Percentiles rank a stretch among this genome's conserved stretches.
Evolutionary conservation across 64 coral and sea anemone species (phyloP).

Genomic region (Trachythela sp.): DNA sequence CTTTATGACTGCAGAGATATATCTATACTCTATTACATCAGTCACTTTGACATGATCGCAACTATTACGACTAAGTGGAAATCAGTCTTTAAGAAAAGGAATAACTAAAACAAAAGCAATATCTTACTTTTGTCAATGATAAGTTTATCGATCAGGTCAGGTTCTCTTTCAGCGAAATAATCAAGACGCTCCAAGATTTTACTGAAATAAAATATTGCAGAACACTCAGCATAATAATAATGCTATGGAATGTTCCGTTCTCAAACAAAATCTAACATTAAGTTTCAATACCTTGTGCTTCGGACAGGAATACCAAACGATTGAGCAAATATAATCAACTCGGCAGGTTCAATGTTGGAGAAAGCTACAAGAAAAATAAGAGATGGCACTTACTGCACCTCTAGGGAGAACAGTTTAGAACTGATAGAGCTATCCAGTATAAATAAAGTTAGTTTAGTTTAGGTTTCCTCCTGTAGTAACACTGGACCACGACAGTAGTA

Average conservation of each 20-base stretch:
- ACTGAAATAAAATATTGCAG: background rate
- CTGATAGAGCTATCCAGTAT: no score
- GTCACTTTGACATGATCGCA: no score
- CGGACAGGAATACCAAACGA: conserved; percentile 93
- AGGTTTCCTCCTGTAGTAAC: no score
- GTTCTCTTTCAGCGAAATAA: background rate
- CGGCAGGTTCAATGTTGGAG: conserved; percentile 64
- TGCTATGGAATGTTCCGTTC: background rate
- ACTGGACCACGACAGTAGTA: no score
- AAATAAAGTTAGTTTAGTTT: no score
- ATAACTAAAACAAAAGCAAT: background rate
- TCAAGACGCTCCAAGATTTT: background rate
- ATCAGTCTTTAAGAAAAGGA: background rate
- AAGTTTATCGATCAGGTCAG: background rate
- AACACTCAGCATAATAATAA: background rate
- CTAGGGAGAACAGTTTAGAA: no score
- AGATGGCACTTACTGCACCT: no score
- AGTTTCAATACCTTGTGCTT: conserved; percentile 86
- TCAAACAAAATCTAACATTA: no score
- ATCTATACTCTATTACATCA: no score
- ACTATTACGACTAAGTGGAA: no score
- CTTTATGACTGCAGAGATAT: no score
- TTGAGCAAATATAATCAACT: conserved; percentile 84
- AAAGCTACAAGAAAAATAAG: conserved; percentile 47
- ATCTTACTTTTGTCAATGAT: background rate